Base-by-base conservation (phyloP, 1,140 invertebrate species). In the Babylonia areolata region DNA sequence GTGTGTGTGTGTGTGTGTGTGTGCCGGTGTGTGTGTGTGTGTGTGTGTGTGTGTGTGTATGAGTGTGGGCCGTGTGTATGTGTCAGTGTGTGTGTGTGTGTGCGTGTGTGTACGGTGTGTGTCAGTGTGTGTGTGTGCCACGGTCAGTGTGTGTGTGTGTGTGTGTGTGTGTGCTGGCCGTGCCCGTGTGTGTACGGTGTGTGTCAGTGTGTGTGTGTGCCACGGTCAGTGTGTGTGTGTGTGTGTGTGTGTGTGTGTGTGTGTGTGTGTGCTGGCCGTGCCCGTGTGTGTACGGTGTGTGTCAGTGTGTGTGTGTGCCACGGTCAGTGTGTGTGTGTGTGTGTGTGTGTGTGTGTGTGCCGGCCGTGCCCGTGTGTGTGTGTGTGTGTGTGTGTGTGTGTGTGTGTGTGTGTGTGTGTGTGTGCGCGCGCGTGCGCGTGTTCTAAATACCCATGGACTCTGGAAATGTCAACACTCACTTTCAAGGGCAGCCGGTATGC, bases 191-290 rank as follows among this genome's bases (percentile, higher is more conserved):
- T n/a, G n/a, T n/a, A n/a, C n/a, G n/a, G 78, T 28, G 46, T 80
- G 46, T 46, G 46, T 80, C 12, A 15, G 1, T 28, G 46, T 80
- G n/a, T 42, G n/a, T 80, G 11, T 80, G 2, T 54, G n/a, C 12
- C 42, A 11, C 12, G 71, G 46, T 80, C 5, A 42, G n/a, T n/a
- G n/a, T n/a, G n/a, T n/a, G 84, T 73, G 71, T 3, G 84, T 75
- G 84, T 17, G 84, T 35, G 71, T 40, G 84, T 39, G 71, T 17
- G 71, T 51, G 78, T 28, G 78, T 80, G 78, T 28, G 46, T 80
- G 46, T 46, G 46, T 80, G n/a, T 23, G 1, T 28, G 46, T 80
- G n/a, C 31, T 3, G n/a, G n/a, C n/a, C n/a, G n/a, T n/a, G n/a
- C n/a, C n/a, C n/a, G n/a, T n/a, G n/a, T n/a, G n/a, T n/a, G n/a